phyloP scores from a whole-genome alignment of 2,113 vertebrate genomes.

The Pterocles gutturalis region DNA sequence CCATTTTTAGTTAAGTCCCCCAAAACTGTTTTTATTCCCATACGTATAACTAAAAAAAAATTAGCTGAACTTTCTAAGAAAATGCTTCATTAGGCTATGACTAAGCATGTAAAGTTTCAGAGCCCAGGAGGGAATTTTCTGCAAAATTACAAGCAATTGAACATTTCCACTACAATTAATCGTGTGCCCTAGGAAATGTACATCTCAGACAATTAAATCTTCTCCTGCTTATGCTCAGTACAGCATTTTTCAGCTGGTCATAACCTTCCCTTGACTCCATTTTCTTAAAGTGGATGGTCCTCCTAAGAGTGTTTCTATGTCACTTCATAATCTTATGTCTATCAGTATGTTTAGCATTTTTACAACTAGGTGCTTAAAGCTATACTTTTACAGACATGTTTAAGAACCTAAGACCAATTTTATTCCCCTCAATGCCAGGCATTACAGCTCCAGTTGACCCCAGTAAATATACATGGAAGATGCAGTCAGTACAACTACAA shows the following conservation, averaged over 20 bases:
- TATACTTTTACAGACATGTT: neutral
- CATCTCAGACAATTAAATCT: conserved; percentile 67
- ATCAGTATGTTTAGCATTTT: neutral
- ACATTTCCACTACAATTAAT: conserved; percentile 70
- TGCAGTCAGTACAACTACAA: neutral
- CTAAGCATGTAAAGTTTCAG: conserved; percentile 59
- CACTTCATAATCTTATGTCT: neutral
- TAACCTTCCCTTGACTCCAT: conserved; percentile 24
- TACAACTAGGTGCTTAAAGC: neutral
- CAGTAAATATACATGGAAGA: neutral
- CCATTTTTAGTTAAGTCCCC: neutral
- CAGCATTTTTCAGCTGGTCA: conserved; percentile 41
- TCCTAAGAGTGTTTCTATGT: neutral
- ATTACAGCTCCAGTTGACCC: neutral
- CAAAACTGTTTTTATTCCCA: neutral
- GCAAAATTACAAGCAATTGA: conserved; percentile 73
- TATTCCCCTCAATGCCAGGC: neutral
- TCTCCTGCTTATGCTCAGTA: neutral
- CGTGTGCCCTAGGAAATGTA: conserved; percentile 46
- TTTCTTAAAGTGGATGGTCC: conserved; percentile 20
- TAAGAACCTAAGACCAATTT: neutral
- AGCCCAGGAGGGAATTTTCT: conserved; percentile 66
- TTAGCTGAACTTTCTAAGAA: conserved; percentile 64
- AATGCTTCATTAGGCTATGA: conserved; percentile 55
- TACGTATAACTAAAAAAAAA: conserved; percentile 1